phyloP scores from a whole-genome alignment of 1,140 invertebrate genomes.

The Muscidifurax raptorellus region DNA sequence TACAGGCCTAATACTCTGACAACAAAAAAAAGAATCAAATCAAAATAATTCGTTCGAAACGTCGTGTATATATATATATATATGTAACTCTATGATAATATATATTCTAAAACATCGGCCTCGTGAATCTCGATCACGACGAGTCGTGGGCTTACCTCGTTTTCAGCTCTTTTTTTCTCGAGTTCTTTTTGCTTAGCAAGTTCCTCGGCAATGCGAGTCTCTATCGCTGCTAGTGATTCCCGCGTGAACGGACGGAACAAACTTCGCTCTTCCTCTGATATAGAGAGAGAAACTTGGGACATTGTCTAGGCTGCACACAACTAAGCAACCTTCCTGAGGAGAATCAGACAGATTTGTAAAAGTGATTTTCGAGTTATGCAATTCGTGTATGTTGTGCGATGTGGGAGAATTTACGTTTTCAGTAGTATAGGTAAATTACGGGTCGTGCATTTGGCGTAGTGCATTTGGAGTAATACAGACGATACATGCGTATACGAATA shows the following conservation, averaged over 20 bases:
- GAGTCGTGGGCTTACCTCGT: slow-evolving; percentile 83
- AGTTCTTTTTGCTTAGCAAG: slow-evolving; percentile 96
- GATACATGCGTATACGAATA: not conserved
- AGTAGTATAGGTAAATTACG: no score
- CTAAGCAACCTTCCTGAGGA: slow-evolving; percentile 73
- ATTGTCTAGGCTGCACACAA: slow-evolving; percentile 79
- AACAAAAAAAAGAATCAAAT: not conserved
- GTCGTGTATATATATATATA: not conserved
- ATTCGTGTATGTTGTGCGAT: no score
- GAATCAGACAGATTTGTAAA: slow-evolving; percentile 17
- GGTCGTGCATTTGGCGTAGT: no score
- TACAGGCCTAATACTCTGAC: not conserved
- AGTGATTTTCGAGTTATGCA: no score
- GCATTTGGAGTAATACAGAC: no score
- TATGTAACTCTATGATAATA: not conserved
- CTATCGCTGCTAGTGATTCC: slow-evolving; percentile 95
- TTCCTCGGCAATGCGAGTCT: slow-evolving; percentile 94
- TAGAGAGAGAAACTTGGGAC: slow-evolving; percentile 92
- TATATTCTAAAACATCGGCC: not conserved
- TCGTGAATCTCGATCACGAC: not conserved
- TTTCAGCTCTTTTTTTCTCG: slow-evolving; percentile 95
- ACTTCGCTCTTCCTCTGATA: slow-evolving; percentile 94
- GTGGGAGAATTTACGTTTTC: no score
- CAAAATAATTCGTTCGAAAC: not conserved
- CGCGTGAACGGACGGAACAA: slow-evolving; percentile 98